A percentile compares a stretch with the other conserved stretches of the same genome.
These are phyloP conservation scores for Epirrita christyi DNA, from an alignment of 2,888 invertebrate genomes.

Conservation along the genomic window DNA sequence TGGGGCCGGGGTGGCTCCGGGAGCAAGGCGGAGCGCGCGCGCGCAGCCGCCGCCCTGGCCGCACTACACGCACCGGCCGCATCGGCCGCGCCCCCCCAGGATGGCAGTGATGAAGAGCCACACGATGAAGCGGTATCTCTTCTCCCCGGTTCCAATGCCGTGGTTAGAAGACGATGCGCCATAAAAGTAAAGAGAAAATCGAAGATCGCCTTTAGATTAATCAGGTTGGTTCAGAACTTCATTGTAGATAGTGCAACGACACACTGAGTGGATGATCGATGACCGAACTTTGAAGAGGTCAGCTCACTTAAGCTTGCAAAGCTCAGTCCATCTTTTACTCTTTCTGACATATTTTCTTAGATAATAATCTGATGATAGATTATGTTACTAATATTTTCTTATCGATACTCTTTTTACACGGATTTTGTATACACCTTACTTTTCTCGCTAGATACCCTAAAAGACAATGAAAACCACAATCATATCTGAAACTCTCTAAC, in stretches of 20 bases:
- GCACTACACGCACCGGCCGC: conserved; percentile 29
- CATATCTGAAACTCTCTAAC: no score
- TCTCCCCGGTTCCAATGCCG: conserved; percentile 73
- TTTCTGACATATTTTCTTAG: no score
- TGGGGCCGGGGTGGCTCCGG: conserved; percentile 66
- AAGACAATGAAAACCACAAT: no score
- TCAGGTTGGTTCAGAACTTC: conserved; percentile 60
- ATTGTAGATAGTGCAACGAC: neutral
- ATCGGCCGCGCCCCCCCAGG: conserved; percentile 52
- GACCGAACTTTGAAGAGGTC: neutral
- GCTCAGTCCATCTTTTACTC: no score
- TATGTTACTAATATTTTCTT: no score
- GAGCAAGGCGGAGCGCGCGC: conserved; percentile 57
- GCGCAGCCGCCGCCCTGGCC: conserved; percentile 41
- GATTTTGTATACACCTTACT: no score
- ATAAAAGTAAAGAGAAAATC: conserved; percentile 75
- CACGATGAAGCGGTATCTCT: conserved; percentile 49
- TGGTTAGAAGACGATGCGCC: conserved; percentile 78
- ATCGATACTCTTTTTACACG: no score
- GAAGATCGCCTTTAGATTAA: conserved; percentile 72
- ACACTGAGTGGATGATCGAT: neutral
- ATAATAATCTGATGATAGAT: no score
- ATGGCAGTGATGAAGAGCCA: conserved; percentile 59
- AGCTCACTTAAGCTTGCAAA: neutral
- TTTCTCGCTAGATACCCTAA: no score